Conservation (phyloP, 2,113 vertebrate species). For the Callospermophilus lateralis region DNA sequence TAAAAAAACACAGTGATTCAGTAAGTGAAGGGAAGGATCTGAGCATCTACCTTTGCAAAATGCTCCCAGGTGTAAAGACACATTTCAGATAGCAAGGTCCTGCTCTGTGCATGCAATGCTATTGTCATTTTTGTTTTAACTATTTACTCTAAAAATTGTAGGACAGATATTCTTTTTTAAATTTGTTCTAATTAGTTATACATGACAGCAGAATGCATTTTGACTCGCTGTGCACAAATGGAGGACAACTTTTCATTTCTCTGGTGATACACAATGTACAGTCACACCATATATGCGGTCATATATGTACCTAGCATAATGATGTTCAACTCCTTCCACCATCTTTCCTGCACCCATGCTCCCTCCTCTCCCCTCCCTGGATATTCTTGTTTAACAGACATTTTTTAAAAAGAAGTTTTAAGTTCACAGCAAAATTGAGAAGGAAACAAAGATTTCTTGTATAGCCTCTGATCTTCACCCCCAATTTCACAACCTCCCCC, state of each 20-base stretch:
- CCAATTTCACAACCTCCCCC: neutral
- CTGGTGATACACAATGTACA: no score
- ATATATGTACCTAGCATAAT: no score
- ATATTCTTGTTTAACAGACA: neutral
- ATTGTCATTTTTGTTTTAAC: neutral
- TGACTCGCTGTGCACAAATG: no score
- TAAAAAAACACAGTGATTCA: neutral
- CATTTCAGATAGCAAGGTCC: neutral
- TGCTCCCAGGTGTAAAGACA: neutral
- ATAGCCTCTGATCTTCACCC: rapidly evolving
- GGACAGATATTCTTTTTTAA: neutral
- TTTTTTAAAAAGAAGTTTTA: neutral
- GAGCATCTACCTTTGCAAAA: neutral
- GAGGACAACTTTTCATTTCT: no score
- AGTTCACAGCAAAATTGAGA: neutral
- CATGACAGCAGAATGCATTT: no score
- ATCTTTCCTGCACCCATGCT: no score
- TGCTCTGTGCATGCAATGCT: neutral
- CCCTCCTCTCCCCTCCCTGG: no score
- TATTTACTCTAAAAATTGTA: neutral
- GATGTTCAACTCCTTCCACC: no score
- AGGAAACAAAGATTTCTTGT: neutral
- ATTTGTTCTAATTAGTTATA: no score
- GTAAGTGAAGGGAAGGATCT: neutral
- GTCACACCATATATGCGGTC: no score